phyloP scores from a whole-genome alignment of 2,113 vertebrate genomes.

The Danionella cerebrum region DNA sequence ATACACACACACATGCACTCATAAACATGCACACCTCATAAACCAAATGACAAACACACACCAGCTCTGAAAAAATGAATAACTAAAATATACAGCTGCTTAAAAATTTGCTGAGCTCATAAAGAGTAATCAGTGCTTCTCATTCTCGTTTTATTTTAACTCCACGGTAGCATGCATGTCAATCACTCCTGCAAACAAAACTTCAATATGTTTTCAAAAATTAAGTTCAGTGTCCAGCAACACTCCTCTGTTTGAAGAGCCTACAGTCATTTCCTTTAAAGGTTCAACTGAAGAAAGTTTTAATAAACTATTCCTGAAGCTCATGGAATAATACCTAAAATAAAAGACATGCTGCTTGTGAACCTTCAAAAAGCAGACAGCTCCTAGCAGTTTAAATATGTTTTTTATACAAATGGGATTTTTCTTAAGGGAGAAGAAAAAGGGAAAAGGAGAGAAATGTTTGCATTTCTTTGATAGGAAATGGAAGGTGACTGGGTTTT shows the following conservation, averaged over 20 bases:
- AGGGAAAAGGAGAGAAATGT: neutral
- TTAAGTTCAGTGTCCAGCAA: neutral
- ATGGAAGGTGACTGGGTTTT: neutral
- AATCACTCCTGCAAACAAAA: slow-evolving; percentile 7
- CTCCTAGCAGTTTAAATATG: slow-evolving; percentile 27
- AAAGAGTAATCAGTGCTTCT: neutral
- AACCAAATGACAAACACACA: neutral
- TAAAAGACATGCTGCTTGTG: slow-evolving; percentile 2
- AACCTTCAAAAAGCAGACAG: slow-evolving; percentile 14
- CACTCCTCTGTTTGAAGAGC: neutral
- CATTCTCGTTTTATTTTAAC: no score
- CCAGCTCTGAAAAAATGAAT: neutral
- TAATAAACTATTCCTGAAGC: slow-evolving; percentile 7
- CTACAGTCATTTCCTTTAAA: neutral
- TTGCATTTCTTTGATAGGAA: slow-evolving; percentile 6
- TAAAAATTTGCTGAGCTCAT: neutral
- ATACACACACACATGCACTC: neutral
- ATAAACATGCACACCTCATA: neutral
- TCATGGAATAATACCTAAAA: slow-evolving; percentile 5
- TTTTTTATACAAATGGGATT: slow-evolving; percentile 25
- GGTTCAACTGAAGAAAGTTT: neutral
- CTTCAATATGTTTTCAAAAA: slow-evolving; percentile 15
- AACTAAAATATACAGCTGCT: neutral
- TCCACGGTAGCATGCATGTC: slow-evolving; percentile 5
- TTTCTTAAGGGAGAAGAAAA: neutral